A percentile compares a stretch with the other conserved stretches of the same genome.
These are phyloP conservation scores for Globodera ellingtonae DNA, from an alignment of 1,140 invertebrate genomes.

Conservation along the genomic window DNA sequence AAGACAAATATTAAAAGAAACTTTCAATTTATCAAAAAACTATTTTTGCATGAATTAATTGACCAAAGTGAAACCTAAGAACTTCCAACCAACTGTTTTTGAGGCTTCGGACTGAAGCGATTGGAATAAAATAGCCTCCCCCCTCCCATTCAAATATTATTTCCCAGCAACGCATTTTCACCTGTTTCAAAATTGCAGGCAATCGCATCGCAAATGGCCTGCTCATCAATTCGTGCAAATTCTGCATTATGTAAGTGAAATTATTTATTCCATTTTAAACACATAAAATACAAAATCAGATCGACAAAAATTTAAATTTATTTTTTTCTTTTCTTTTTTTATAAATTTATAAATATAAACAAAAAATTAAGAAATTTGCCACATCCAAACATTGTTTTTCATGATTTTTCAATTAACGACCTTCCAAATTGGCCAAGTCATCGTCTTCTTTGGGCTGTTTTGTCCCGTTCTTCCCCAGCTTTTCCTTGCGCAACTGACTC, in stretches of 20 bases:
- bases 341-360: neutral
- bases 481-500: neutral
- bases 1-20: too few relatives aligned
- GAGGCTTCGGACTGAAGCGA: too few relatives aligned
- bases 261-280: neutral
- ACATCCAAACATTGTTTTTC: neutral
- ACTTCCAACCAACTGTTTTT: too few relatives aligned
- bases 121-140: too few relatives aligned
- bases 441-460: conserved; percentile 9
- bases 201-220: conserved; percentile 43
- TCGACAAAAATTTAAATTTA: neutral
- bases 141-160: too few relatives aligned
- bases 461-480: neutral
- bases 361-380: neutral
- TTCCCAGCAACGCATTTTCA: neutral
- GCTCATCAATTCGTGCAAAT: conserved; percentile 39
- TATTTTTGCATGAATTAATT: too few relatives aligned
- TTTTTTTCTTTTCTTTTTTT: neutral
- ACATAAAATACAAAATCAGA: neutral
- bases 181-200: conserved; percentile 46
- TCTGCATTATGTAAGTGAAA: neutral
- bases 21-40: too few relatives aligned
- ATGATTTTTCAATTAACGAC: neutral
- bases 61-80: too few relatives aligned
- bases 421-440: conserved; percentile 26